Percentiles rank a stretch among this genome's conserved stretches.
phyloP scores from a whole-genome alignment of 2,888 invertebrate genomes.

The Folsomia candida region DNA sequence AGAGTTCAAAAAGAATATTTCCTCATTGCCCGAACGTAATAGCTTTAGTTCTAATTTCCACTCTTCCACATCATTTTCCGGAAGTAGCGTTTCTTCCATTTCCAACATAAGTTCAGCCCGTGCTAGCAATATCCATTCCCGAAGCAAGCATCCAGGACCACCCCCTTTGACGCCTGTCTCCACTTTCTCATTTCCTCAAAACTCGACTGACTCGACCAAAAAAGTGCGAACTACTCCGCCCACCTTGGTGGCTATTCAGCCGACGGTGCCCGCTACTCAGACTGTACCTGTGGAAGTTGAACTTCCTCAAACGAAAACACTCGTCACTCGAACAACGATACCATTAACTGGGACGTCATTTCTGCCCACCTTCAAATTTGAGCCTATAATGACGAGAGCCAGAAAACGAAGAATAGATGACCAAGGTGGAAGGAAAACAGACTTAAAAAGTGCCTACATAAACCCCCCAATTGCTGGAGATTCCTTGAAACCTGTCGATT shows the following conservation, averaged over 20 bases:
- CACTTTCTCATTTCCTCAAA: constrained; percentile 30
- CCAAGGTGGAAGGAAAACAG: too few species aligned
- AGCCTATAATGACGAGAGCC: constrained; percentile 50
- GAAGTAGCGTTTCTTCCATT: constrained; percentile 27
- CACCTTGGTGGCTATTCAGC: constrained; percentile 10
- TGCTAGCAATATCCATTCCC: too few species aligned
- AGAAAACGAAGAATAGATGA: constrained; percentile 48
- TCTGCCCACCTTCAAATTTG: constrained; percentile 34
- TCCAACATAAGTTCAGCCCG: constrained; percentile 3
- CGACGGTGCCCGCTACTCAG: constrained; percentile 5
- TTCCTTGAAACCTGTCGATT: not conserved
- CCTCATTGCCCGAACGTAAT: constrained; percentile 57
- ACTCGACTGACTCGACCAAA: constrained; percentile 16
- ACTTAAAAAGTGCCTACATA: too few species aligned
- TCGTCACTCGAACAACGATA: not conserved
- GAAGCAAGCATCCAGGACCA: constrained; percentile 7
- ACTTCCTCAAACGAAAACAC: not conserved
- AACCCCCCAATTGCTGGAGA: not conserved
- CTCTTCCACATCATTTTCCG: constrained; percentile 34
- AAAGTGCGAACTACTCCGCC: constrained; percentile 6
- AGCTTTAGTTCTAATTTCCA: constrained; percentile 49
- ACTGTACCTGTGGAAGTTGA: not conserved
- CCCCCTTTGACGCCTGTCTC: constrained; percentile 19
- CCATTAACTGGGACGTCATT: not conserved
- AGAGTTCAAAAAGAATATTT: too few species aligned